Base-by-base conservation (phyloP, 2,797 vertebrate species). In the Rhabdomys pumilio region DNA sequence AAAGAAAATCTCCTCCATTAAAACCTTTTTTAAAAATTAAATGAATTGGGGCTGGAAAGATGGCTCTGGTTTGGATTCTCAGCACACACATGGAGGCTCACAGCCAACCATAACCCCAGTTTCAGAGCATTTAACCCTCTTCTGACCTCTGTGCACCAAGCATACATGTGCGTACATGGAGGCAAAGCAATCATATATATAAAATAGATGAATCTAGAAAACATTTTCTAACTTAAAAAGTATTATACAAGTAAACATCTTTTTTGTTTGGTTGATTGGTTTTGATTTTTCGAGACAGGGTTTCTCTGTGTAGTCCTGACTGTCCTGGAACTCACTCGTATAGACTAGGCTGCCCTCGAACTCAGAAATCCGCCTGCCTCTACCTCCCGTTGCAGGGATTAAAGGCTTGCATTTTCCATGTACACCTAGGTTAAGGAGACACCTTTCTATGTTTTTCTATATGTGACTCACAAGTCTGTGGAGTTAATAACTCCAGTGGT, bases 401-500 rank as follows among this genome's bases (percentile, higher is more conserved):
- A 59, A 19, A 88, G 15, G 34, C 24, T 0, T 88, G 10, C 50
- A 11, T 10, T 50, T 50, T 50, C 50, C 50, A 50, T 50, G 50
- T 50, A 38, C 24, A 6, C 63, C 67, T 57, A n/a, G 31, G 12
- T 59, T 88, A 73, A 31, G 57, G 34, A 41, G 11, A n/a, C 15
- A 38, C 26, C 34, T 73, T 75, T 20, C 22, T 53, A n/a, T n/a
- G 47, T 88, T 77, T 53, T 22, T 4, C 3, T n/a, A 0, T 3
- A 3, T 55, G 1, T 41, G n/a, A 8, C 2, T 0, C 8, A 1
- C 13, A 57, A 13, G 26, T 3, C 73, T 44, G 20, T 12, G 14
- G 34, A 69, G 3, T 10, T 29, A 31, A 3, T 15, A 10, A 41
- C 50, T 2, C 19, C 57, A 3, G 4, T 2, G 41, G 50, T 50